phyloP scores from a whole-genome alignment of 2,113 vertebrate species.

The Nothobranchius furzeri region DNA sequence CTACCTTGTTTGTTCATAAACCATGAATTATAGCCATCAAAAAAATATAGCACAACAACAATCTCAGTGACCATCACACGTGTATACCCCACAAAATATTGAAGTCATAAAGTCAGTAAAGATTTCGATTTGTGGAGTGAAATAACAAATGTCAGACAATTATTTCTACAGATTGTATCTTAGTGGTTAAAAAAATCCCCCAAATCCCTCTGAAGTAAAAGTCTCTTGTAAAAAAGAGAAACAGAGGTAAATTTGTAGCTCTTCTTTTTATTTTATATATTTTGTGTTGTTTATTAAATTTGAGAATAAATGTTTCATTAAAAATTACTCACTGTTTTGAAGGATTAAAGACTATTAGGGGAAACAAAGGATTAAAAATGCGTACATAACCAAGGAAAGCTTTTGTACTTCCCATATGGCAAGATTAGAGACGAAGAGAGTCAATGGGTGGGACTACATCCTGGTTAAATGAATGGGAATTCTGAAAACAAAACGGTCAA shows the following conservation, averaged over 20 bases:
- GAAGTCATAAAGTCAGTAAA: slow-evolving; percentile 9
- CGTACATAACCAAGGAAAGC: background rate
- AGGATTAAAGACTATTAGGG: background rate
- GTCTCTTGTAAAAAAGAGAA: background rate
- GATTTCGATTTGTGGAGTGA: slow-evolving; percentile 1
- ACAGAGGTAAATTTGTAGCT: too few species aligned
- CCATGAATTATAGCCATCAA: slow-evolving; percentile 13
- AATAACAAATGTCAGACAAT: slow-evolving; percentile 1
- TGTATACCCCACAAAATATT: background rate
- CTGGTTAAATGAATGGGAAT: background rate
- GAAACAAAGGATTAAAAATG: background rate
- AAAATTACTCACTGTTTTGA: background rate
- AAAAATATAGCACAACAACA: slow-evolving; percentile 23
- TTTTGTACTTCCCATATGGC: background rate
- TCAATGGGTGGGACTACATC: background rate
- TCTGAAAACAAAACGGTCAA: slow-evolving; percentile 41
- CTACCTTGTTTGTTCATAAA: slow-evolving; percentile 44
- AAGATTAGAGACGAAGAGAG: background rate
- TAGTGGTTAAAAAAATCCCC: background rate
- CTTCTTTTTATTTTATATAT: too few species aligned
- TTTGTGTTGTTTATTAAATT: background rate
- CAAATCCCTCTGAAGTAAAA: background rate
- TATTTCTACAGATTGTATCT: slow-evolving; percentile 1
- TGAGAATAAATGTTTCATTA: background rate
- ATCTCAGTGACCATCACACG: slow-evolving; percentile 11